Percentiles rank a stretch among this genome's conserved stretches.
These are phyloP conservation scores for Pholis gunnellus DNA, from an alignment of 2,113 vertebrate genomes.

Conservation along the genomic window DNA sequence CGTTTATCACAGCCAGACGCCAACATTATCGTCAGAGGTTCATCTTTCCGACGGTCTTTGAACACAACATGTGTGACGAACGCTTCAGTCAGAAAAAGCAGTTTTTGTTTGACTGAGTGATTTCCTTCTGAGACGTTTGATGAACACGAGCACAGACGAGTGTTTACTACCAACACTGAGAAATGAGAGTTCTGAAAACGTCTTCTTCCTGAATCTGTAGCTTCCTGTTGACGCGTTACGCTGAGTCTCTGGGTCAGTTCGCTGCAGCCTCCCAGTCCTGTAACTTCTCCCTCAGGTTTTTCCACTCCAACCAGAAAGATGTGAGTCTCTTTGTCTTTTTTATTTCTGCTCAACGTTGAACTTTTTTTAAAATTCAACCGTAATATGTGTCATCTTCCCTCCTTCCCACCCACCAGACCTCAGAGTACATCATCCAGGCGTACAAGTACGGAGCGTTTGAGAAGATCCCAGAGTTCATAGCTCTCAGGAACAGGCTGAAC, in stretches of 20 bases:
- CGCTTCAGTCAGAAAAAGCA: too few relatives aligned
- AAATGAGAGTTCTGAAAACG: background rate
- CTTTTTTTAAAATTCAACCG: background rate
- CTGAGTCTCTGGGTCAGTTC: conserved; percentile 93
- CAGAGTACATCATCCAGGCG: conserved; percentile 99
- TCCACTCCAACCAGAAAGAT: conserved; percentile 99
- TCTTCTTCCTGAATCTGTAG: conserved; percentile 74
- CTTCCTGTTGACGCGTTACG: conserved; percentile 95
- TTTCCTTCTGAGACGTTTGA: background rate
- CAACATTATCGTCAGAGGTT: background rate
- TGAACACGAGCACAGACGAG: background rate
- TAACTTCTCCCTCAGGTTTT: conserved; percentile 99
- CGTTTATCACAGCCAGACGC: background rate
- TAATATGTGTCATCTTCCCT: background rate
- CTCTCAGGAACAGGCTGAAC: conserved; percentile 95
- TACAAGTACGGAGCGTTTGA: conserved; percentile 99
- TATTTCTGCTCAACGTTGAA: background rate
- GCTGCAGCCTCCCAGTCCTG: conserved; percentile 96
- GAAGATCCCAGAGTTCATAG: conserved; percentile 99
- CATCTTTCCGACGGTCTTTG: background rate
- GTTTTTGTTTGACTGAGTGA: too few relatives aligned
- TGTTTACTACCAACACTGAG: background rate
- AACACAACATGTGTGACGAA: background rate
- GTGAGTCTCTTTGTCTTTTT: conserved; percentile 83
- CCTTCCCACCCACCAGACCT: conserved; percentile 87